These are phyloP conservation scores for Girardinichthys multiradiatus DNA, from an alignment of 2,113 vertebrate species.

Conservation along the genomic window DNA sequence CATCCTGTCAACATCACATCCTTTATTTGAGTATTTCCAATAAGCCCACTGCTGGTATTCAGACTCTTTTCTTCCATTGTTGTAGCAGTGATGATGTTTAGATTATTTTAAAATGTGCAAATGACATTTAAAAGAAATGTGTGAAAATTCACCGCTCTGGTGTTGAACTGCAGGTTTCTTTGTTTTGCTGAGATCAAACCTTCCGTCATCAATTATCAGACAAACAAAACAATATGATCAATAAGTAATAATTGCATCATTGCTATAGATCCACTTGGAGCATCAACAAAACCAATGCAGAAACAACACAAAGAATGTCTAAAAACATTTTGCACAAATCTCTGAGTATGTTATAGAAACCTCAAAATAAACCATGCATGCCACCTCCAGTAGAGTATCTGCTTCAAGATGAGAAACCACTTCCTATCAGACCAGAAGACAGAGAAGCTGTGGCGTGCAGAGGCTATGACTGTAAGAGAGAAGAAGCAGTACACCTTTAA, in stretches of 20 bases:
- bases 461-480: conserved; percentile 65
- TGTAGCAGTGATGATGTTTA: background rate
- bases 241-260: background rate
- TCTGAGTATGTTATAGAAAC: conserved; percentile 56
- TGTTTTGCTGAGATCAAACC: background rate
- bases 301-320: background rate
- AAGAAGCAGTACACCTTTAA: conserved; percentile 24
- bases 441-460: conserved; percentile 74
- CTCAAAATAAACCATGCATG: conserved; percentile 70
- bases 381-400: conserved; percentile 64
- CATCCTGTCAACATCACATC: conserved; percentile 4
- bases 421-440: conserved; percentile 78
- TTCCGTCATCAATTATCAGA: background rate
- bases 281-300: background rate
- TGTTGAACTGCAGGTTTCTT: background rate
- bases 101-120: conserved; percentile 5
- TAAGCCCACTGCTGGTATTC: background rate
- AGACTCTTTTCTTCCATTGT: background rate
- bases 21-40: background rate
- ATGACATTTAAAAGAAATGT: conserved; percentile 3
- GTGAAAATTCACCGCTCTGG: conserved; percentile 13
- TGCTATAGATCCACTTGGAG: background rate
- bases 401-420: conserved; percentile 84
- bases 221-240: background rate
- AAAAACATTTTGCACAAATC: conserved; percentile 52